Evolutionary conservation across 2,797 vertebrate genomes (phyloP), one percentile per base, ranked within the genome.

Genomic region (Enteromius paludinosus): DNA sequence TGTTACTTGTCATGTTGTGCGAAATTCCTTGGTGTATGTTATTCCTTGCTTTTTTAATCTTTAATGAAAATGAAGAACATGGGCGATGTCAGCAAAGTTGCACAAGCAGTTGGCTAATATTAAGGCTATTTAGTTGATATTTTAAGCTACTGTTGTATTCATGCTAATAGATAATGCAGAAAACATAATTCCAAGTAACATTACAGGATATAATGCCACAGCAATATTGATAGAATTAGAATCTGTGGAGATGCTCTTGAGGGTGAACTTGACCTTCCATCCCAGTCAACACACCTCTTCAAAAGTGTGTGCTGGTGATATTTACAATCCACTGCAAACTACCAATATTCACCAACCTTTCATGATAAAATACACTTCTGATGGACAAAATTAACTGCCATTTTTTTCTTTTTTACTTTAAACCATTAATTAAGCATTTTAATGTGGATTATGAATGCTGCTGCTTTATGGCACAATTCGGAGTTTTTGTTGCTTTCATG

Each of bases 1-100:
- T n/a, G 62, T 65, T 65, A 35, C 68, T 47, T 8, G 69, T 71
- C 69, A 47, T 12, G 28, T 71, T 71, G 69, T 72, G 25, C 28
- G 30, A 54, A 49, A 72, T 23, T 73, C 18, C 20, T 73, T 30
- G 0, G 30, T 35, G 47, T 52, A 3, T 35, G 47, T n/a, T 52
- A 14, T 52, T 33, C 17, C 70, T 2, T n/a, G 28, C 47, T 33
- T 33, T 8, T 23, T 47, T 17, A 3, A 28, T 70, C 41, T 47
- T 47, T 71, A 8, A n/a, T 52, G 28, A 54, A 30, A 52, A 52
- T 54, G 70, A 72, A 6, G 20, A 8, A 1, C 47, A n/a, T 72
- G 28, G 18, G 45, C 49, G 69, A 71, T 30, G 43, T 49, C 9
- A 20, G 69, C 45, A 30, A 49, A 28, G 28, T 72, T 52, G 69